Conservation (phyloP, 2,113 vertebrate species). For the Archocentrus centrarchus region DNA sequence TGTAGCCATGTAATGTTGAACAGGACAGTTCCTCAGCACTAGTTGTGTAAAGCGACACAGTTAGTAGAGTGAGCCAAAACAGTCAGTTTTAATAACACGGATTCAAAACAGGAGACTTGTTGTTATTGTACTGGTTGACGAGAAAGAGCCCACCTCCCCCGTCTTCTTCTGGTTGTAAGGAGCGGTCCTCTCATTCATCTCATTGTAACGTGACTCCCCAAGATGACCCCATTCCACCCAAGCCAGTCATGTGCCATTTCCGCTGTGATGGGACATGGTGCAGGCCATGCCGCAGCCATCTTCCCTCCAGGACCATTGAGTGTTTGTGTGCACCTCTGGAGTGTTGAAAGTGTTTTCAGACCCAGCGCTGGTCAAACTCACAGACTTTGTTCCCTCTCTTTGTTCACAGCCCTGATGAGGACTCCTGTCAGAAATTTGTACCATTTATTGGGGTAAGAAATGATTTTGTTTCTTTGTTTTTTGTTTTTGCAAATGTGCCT, state of each 20-base stretch:
- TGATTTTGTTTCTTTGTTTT: not conserved
- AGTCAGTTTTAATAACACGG: not conserved
- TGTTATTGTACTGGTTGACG: not conserved
- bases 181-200: slow-evolving; percentile 72
- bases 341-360: slow-evolving; percentile 24
- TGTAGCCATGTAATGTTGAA: not conserved
- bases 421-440: slow-evolving; percentile 95
- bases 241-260: slow-evolving; percentile 69
- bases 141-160: not conserved
- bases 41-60: not conserved
- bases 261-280: slow-evolving; percentile 62
- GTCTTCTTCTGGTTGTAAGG: slow-evolving; percentile 73
- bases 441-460: slow-evolving; percentile 89
- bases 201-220: slow-evolving; percentile 66
- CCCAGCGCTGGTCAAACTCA: not conserved
- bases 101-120: not conserved
- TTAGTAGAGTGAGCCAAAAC: not conserved
- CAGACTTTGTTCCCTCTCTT: slow-evolving; percentile 32
- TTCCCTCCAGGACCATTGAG: slow-evolving; percentile 66
- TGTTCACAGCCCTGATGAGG: slow-evolving; percentile 85
- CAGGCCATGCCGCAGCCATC: slow-evolving; percentile 48
- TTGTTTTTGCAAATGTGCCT: not conserved
- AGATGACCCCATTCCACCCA: slow-evolving; percentile 62
- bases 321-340: slow-evolving; percentile 67
- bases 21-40: not conserved